Percentiles rank a stretch among this genome's conserved stretches.
phyloP scores from a whole-genome alignment of 2,888 invertebrate genomes.

The Acronicta alni region DNA sequence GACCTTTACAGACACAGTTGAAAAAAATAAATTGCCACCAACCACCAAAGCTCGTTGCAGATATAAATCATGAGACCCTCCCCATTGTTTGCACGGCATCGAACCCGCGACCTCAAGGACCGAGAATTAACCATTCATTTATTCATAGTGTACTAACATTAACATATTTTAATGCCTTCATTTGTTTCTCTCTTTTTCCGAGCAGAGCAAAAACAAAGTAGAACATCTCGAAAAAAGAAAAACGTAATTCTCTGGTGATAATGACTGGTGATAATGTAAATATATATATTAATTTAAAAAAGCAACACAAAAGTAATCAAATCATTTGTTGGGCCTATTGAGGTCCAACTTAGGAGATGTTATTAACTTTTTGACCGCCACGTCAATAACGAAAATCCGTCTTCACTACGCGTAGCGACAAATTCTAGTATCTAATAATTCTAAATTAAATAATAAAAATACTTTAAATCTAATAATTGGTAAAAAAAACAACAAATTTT shows the following conservation, averaged over 20 bases:
- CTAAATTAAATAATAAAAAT: no score
- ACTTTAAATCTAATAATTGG: no score
- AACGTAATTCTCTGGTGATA: slow-evolving; percentile 11
- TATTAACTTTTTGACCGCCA: no score
- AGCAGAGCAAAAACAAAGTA: slow-evolving; percentile 24
- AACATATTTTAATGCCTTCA: slow-evolving; percentile 64
- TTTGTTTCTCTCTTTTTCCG: slow-evolving; percentile 52
- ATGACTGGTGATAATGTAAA: slow-evolving; percentile 12
- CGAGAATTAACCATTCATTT: slow-evolving; percentile 65
- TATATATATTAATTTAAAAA: background rate
- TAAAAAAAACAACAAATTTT: no score
- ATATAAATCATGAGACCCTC: slow-evolving; percentile 58
- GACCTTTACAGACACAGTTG: slow-evolving; percentile 41
- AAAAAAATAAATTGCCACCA: slow-evolving; percentile 45
- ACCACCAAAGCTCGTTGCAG: slow-evolving; percentile 43
- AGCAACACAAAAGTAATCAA: slow-evolving; percentile 1
- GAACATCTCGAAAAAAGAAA: slow-evolving; percentile 7
- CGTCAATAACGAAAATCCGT: no score
- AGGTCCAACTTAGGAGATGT: no score
- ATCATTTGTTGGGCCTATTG: background rate
- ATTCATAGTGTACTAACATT: slow-evolving; percentile 66
- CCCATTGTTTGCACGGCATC: slow-evolving; percentile 52
- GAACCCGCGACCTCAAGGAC: slow-evolving; percentile 60
- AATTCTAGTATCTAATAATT: no score
- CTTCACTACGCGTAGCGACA: no score